A percentile compares a stretch with the other conserved stretches of the same genome.
These are phyloP conservation scores for Luscinia luscinia DNA, from an alignment of 2,797 vertebrate genomes.

Conservation along the genomic window DNA sequence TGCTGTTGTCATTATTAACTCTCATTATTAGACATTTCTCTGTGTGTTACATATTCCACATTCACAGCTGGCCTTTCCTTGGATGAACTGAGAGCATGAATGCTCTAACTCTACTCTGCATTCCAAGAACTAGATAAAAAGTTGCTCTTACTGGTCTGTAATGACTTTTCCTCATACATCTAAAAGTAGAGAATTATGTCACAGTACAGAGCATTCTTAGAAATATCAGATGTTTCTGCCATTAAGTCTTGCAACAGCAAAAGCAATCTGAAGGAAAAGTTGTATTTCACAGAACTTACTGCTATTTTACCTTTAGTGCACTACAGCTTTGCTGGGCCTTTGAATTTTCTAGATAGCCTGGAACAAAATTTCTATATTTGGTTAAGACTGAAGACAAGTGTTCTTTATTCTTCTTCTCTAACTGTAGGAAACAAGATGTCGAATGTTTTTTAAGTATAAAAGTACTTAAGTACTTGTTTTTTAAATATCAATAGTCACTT, in stretches of 20 bases:
- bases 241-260: background rate
- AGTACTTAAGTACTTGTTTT: too few relatives aligned
- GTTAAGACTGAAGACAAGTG: background rate
- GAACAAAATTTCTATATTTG: background rate
- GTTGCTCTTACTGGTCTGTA: background rate
- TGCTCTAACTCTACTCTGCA: background rate
- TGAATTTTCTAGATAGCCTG: background rate
- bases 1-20: background rate
- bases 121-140: background rate
- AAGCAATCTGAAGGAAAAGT: background rate
- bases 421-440: background rate
- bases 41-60: background rate
- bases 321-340: background rate
- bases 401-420: background rate
- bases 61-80: background rate
- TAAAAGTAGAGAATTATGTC: background rate
- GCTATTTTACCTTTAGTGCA: background rate
- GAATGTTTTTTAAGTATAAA: background rate
- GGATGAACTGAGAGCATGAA: background rate
- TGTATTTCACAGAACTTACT: background rate
- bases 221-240: background rate
- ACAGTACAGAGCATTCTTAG: background rate
- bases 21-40: background rate
- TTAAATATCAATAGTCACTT: background rate
- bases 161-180: background rate